Evolutionary conservation across 2,888 invertebrate genomes (phyloP).

Genomic region (Dryomyza anilis): DNA sequence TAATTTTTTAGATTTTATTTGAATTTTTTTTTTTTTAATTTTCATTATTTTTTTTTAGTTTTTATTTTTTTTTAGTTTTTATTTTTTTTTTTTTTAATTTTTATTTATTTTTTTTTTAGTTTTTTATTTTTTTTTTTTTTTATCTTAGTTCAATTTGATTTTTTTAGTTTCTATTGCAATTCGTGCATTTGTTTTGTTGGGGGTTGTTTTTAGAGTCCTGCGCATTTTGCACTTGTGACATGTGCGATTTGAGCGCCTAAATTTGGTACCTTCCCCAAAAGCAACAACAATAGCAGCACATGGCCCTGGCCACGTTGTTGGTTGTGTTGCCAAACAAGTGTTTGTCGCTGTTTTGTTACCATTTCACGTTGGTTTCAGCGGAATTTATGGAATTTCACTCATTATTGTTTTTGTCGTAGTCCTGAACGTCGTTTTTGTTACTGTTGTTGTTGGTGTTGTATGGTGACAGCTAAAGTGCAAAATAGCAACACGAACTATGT

Average conservation of each 20-base stretch:
- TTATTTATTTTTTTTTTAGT: no score
- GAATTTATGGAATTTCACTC: slow-evolving; percentile 16
- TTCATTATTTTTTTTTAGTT: no score
- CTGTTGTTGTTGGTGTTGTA: slow-evolving; percentile 17
- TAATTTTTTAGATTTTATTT: no score
- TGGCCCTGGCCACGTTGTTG: slow-evolving; percentile 1
- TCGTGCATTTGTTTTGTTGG: slow-evolving; percentile 31
- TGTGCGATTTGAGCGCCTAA: slow-evolving; percentile 30
- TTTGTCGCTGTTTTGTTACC: slow-evolving; percentile 16
- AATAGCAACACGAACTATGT: slow-evolving; percentile 24
- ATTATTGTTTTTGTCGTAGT: neutral
- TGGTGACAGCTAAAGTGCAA: slow-evolving; percentile 30
- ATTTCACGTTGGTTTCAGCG: neutral
- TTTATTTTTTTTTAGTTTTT: no score
- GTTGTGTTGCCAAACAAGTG: slow-evolving; percentile 20
- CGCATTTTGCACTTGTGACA: slow-evolving; percentile 40
- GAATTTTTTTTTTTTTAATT: no score
- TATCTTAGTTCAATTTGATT: no score
- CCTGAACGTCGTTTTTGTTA: no score
- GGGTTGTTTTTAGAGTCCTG: slow-evolving; percentile 52
- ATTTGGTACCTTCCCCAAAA: slow-evolving; percentile 51
- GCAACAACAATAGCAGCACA: slow-evolving; percentile 29
- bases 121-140: no score
- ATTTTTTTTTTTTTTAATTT: no score
- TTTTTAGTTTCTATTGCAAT: neutral